Evolutionary conservation across 1,140 invertebrate species (phyloP).

Genomic region (Bombus huntii): DNA sequence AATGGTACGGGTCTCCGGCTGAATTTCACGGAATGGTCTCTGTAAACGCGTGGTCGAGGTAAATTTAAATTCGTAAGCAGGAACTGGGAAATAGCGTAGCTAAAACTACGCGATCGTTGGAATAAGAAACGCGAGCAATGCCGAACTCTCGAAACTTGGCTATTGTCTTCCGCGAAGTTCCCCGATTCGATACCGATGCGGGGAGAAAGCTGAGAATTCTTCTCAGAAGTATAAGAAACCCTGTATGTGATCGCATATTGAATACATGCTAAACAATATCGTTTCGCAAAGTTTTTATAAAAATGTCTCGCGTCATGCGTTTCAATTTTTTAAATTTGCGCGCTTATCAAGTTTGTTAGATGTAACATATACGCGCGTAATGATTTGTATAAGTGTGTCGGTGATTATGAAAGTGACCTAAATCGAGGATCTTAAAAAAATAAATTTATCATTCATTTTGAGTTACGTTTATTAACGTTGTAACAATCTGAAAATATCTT

Average conservation of each 20-base stretch:
- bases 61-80: conserved; percentile 36
- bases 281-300: not conserved
- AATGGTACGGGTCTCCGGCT: conserved; percentile 21
- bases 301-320: not conserved
- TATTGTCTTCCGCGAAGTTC: not conserved
- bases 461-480: no score
- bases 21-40: conserved; percentile 20
- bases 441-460: no score
- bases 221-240: not conserved
- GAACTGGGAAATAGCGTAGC: not conserved
- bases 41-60: conserved; percentile 11
- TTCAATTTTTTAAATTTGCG: not conserved
- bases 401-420: no score
- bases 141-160: conserved; percentile 1
- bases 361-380: not conserved
- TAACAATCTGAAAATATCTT: no score
- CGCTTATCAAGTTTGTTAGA: not conserved
- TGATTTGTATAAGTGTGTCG: no score
- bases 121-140: conserved; percentile 20
- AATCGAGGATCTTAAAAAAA: no score
- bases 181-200: not conserved
- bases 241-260: not conserved
- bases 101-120: conserved; percentile 11
- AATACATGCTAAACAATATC: conserved; percentile 5
- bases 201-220: not conserved